These are phyloP conservation scores for Philereme vetulata DNA, from an alignment of 2,888 invertebrate genomes.

Conservation along the genomic window DNA sequence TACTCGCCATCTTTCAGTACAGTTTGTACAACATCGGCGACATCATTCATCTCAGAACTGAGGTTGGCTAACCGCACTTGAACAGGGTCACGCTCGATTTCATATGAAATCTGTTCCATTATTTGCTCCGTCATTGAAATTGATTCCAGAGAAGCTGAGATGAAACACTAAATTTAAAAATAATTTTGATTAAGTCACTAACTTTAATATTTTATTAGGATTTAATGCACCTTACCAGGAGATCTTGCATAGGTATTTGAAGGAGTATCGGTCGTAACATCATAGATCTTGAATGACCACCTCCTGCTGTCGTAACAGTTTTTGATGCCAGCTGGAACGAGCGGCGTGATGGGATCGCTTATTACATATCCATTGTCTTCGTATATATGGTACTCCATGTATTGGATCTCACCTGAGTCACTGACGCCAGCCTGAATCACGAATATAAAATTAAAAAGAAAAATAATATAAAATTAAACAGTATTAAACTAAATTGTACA, in stretches of 20 bases:
- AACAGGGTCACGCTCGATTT: constrained; percentile 81
- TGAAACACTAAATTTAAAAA: neutral
- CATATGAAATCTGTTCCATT: constrained; percentile 86
- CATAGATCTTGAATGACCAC: constrained; percentile 66
- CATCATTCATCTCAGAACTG: constrained; percentile 69
- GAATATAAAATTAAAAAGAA: too few species aligned
- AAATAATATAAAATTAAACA: too few species aligned
- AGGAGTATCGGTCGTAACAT: constrained; percentile 85
- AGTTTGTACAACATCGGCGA: constrained; percentile 54
- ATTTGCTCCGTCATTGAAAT: constrained; percentile 85
- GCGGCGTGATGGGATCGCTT: constrained; percentile 77
- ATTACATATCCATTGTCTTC: constrained; percentile 80
- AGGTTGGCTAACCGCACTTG: constrained; percentile 72
- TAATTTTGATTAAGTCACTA: neutral
- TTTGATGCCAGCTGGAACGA: constrained; percentile 60
- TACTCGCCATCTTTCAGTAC: constrained; percentile 75
- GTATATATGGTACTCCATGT: constrained; percentile 82
- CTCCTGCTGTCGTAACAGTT: constrained; percentile 85
- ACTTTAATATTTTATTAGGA: neutral
- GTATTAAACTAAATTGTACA: too few species aligned
- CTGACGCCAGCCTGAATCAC: constrained; percentile 76
- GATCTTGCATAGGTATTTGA: constrained; percentile 86
- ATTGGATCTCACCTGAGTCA: constrained; percentile 86
- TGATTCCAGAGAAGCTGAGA: constrained; percentile 85
- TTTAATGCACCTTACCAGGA: constrained; percentile 80